phyloP scores from a whole-genome alignment of 2,888 invertebrate species.

The Cheilosia scutellata region DNA sequence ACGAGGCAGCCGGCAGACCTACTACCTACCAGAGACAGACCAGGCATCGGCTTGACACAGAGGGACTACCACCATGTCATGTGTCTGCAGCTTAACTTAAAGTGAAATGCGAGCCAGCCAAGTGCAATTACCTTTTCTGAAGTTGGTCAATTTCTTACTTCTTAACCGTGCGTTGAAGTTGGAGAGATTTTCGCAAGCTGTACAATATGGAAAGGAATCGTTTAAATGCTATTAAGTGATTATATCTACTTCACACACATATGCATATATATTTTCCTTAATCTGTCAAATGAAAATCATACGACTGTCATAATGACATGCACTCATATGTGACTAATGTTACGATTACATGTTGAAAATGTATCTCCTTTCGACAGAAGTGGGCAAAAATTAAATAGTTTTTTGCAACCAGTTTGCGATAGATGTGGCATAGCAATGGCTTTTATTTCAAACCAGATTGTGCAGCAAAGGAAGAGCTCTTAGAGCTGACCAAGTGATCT shows the following conservation, averaged over 20 bases:
- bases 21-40: not conserved
- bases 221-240: conserved; percentile 71
- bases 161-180: not conserved
- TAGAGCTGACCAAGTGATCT: conserved; percentile 68
- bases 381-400: conserved; percentile 44
- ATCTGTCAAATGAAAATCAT: conserved; percentile 49
- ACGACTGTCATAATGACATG: conserved; percentile 61
- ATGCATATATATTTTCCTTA: conserved; percentile 23
- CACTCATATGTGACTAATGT: conserved; percentile 60
- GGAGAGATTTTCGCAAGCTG: conserved; percentile 26
- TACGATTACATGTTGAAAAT: conserved; percentile 45
- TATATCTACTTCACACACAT: conserved; percentile 21
- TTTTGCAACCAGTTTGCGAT: conserved; percentile 51
- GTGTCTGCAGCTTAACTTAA: conserved; percentile 51
- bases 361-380: conserved; percentile 20
- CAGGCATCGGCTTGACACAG: conserved; percentile 38
- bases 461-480: conserved; percentile 43
- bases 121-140: conserved; percentile 66
- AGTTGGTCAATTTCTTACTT: conserved; percentile 55
- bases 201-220: conserved; percentile 18
- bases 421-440: conserved; percentile 8
- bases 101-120: conserved; percentile 48
- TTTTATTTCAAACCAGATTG: conserved; percentile 53
- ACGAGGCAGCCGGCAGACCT: conserved; percentile 2
- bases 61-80: conserved; percentile 1